Base-by-base conservation (phyloP, 1,140 invertebrate genomes). In the Melipona quadrifasciata region DNA sequence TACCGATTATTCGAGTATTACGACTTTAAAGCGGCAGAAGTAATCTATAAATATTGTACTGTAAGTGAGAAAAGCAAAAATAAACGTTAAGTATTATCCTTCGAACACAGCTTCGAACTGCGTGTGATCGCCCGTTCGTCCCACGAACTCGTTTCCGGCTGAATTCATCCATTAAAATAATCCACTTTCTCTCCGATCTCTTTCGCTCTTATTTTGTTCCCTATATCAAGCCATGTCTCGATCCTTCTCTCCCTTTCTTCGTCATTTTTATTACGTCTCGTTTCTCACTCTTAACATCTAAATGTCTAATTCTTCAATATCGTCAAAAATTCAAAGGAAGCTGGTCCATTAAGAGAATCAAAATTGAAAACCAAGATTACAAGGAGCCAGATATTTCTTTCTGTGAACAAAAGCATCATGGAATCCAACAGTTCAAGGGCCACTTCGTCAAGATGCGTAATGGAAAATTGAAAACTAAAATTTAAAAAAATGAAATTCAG, bases 41-140 rank as follows among this genome's bases (percentile, higher is more conserved):
- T 92, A 93, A 91, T 80, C 86, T 93, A 93, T 93, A 93, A 92
- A 92, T 93, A 93, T 93, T 94, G 90, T 93, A 93, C 78, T 89
- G 91, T 94, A 93, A 92, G 88, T 92, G 87, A 90, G 78, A 92
- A 88, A 92, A 86, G 78, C 27, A 65, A 89, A 87, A 93, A 93
- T 93, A 93, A 92, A 93, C 78, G 86, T 86, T 91, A 92, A 93
- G 88, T 87, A 93, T 92, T 91, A 92, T 92, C 92, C 92, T 93
- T 90, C 71, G 82, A 93, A 87, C 65, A 17, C 17, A 2, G 75
- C 2, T 16, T 64, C 57, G 68, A 39, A 21, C 34, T 65, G 24
- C 53, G 31, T 75, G 2, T 71, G 27, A 81, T 61, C 21, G 19
- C 51, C 39, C 27, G n/a, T 31, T 53, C 53, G 61, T 47, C n/a